Evolutionary conservation across 2,797 vertebrate species (phyloP), one percentile per base, ranked within the genome.

Genomic region (Austrolebias charrua): DNA sequence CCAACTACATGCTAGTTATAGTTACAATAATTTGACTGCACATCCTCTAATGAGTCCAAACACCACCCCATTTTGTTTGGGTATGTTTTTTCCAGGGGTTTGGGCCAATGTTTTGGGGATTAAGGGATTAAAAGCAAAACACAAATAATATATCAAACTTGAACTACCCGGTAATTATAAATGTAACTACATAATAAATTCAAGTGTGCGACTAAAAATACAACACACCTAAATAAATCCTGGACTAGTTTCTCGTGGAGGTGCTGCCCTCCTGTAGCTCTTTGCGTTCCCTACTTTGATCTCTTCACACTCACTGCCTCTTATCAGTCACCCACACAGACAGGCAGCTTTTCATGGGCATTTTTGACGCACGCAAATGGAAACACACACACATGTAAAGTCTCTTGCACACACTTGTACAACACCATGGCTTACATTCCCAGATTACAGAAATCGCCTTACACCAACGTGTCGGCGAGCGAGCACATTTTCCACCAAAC

Each of bases 361-460:
- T 80, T 84, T 82, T 60, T 49, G 1, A 72, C 60, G 61, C 58
- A 69, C 50, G 55, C 59, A 49, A 16, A 66, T 56, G 57, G 28
- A 74, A 18, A 59, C 33, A 74, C 38, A 65, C 49, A 48, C 31
- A 55, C 40, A 67, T 24, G 57, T 66, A 78, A 76, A 89, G 78
- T 88, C 87, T 70, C 88, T 89, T 79, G 90, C 69, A 79, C 81
- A 83, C 86, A 88, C 91, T 92, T 92, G 88, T 90, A 89, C 80
- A 82, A 89, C 80, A 82, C 82, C 45, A 59, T 80, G 82, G 89
- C 88, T 92, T 92, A 92, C 87, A 90, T 81, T 83, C 67, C 12
- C 78, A 86, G 89, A 92, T 94, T 93, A 93, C 88, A 45, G 76
- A 88, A 93, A 92, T 91, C 90, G 82, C 86, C 82, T 91, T 89